Evolutionary conservation across 2,113 vertebrate species (phyloP), one percentile per base, ranked within the genome.

Genomic region (Electrona antarctica): DNA sequence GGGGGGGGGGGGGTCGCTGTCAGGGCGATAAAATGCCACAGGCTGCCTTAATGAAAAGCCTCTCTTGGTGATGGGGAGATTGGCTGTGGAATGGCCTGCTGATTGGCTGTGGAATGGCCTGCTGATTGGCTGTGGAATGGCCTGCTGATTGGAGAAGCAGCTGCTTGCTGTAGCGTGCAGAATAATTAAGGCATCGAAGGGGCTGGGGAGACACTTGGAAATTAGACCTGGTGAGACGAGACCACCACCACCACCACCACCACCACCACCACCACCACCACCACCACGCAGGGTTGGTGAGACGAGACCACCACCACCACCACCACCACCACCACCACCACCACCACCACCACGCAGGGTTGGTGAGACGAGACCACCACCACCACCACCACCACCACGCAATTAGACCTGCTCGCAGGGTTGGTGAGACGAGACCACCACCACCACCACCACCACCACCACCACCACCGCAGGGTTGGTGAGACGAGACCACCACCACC

Each of bases 21-120:
- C 72, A 77, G 84, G 86, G 81, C 48, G 73, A 85, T 82, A 85
- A 85, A 82, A 61, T 50, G 7, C 84, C 70, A 81, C 83, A 70
- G 85, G 87, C 87, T 68, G 69, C 82, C 77, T 78, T 90, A 90
- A 91, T 90, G 86, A 87, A 92, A 89, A 90, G 89, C 83, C 88
- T 88, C 85, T 90, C 64, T 63, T 79, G 82, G 85, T 74, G 83
- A 90, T 87, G 82, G 74, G 77, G 82, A 86, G 84, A 88, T 90
- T 88, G 83, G 71, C 77, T 66, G 73, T 73, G 80, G 78, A 90
- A 90, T 71, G 84, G 79, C 21, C 21, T 2, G 21, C 21, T 21
- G 84, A 88, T 90, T 88, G 83, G 71, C 77, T 66, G 73, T 73
- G 80, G 78, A 90, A 89, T 71, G 84, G 79, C n/a, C n/a, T n/a